Evolutionary conservation across 2,888 invertebrate species (phyloP).

Genomic region (Hymenopus coronatus): DNA sequence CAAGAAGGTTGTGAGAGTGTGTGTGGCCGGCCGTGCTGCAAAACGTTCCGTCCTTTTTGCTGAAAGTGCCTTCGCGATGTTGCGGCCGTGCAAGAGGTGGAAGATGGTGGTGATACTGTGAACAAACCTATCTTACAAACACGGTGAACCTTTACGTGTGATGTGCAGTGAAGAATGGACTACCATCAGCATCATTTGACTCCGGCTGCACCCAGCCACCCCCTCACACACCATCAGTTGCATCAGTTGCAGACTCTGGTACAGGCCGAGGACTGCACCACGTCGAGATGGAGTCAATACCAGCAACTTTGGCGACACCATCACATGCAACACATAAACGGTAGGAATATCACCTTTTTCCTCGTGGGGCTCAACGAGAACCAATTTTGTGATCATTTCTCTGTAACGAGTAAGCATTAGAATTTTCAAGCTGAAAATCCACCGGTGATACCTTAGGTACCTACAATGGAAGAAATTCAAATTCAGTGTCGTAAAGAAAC

Average conservation of each 20-base stretch:
- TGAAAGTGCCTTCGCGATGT: background rate
- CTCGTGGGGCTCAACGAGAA: too few species aligned
- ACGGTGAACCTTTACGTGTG: background rate
- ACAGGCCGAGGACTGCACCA: slow-evolving; percentile 40
- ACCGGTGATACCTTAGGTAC: too few species aligned
- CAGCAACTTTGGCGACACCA: slow-evolving; percentile 75
- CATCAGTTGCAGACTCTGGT: slow-evolving; percentile 46
- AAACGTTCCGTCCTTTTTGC: background rate
- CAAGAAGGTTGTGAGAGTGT: background rate
- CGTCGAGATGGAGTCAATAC: slow-evolving; percentile 66
- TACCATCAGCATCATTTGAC: slow-evolving; percentile 37
- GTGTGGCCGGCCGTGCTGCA: background rate
- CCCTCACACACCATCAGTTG: slow-evolving; percentile 60
- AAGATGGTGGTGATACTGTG: background rate
- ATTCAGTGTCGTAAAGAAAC: too few species aligned
- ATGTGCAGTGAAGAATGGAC: slow-evolving; percentile 41
- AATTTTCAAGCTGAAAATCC: too few species aligned
- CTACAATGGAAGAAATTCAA: too few species aligned
- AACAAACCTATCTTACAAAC: background rate
- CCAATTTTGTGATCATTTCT: too few species aligned
- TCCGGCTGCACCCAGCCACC: slow-evolving; percentile 56
- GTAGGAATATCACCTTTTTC: slow-evolving; percentile 2
- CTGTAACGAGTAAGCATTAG: too few species aligned
- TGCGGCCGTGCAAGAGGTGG: background rate
- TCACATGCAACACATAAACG: slow-evolving; percentile 43